Percentiles rank a stretch among this genome's conserved stretches.
These are phyloP conservation scores for Microplitis demolitor DNA, from an alignment of 1,140 invertebrate genomes.

Conservation along the genomic window DNA sequence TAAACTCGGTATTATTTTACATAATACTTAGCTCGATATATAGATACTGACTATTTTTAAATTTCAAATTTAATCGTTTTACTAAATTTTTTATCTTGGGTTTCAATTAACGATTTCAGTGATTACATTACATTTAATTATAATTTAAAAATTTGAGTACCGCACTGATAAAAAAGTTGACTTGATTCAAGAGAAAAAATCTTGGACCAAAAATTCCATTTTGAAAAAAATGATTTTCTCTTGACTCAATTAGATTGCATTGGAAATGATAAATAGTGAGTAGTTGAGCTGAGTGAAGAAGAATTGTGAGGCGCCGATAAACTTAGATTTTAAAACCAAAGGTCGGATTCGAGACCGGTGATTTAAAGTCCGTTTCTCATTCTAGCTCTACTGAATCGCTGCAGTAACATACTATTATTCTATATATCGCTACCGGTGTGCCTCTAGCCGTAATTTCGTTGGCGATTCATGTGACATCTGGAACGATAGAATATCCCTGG, in stretches of 20 bases:
- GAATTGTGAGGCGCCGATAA: not conserved
- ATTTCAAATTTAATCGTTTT: too few species aligned
- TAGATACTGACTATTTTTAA: too few species aligned
- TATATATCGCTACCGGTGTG: not conserved
- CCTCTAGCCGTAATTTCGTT: constrained; percentile 24
- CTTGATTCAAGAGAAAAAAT: too few species aligned
- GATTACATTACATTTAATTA: too few species aligned
- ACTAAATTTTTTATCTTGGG: too few species aligned
- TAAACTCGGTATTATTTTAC: constrained; percentile 16
- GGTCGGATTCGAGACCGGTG: not conserved
- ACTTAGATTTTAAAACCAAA: not conserved
- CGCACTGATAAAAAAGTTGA: too few species aligned
- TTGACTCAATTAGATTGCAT: too few species aligned
- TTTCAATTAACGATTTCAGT: too few species aligned
- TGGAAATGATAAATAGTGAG: too few species aligned
- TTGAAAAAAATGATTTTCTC: too few species aligned
- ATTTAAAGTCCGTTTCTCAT: not conserved
- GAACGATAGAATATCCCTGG: constrained; percentile 16
- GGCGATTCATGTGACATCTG: constrained; percentile 28
- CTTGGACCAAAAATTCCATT: too few species aligned
- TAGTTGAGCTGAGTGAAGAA: not conserved
- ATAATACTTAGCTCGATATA: not conserved
- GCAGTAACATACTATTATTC: not conserved
- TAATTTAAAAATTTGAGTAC: too few species aligned
- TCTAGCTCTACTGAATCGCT: not conserved